A percentile compares a stretch with the other conserved stretches of the same genome.
These are phyloP conservation scores for Eurystomus glaucurus DNA, from an alignment of 2,797 vertebrate species.

Conservation along the genomic window DNA sequence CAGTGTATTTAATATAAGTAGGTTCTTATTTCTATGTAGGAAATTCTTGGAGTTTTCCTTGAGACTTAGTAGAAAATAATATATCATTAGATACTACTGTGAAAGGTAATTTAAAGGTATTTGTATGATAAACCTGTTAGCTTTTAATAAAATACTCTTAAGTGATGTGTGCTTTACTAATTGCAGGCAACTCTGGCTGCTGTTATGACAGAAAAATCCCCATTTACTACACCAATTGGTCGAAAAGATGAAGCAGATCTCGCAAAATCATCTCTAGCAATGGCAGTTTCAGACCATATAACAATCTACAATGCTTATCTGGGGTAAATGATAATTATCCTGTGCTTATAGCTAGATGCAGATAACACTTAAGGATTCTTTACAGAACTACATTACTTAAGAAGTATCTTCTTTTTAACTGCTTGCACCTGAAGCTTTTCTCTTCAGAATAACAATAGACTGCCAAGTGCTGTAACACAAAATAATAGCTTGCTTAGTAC, in stretches of 20 bases:
- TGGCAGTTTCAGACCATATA: slow-evolving; percentile 94
- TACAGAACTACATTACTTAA: background rate
- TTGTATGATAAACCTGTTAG: background rate
- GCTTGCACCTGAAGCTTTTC: background rate
- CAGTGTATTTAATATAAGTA: background rate
- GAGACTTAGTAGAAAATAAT: background rate
- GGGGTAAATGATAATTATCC: slow-evolving; percentile 83
- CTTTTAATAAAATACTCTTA: background rate
- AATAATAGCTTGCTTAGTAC: background rate
- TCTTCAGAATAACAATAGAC: background rate
- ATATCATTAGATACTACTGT: background rate
- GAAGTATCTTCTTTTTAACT: background rate
- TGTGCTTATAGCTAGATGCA: background rate
- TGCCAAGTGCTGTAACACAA: background rate
- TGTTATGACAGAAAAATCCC: slow-evolving; percentile 97
- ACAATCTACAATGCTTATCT: slow-evolving; percentile 95
- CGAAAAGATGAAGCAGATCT: slow-evolving; percentile 96
- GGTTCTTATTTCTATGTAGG: background rate
- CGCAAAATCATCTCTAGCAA: slow-evolving; percentile 90
- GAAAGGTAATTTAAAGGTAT: background rate
- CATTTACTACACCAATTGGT: slow-evolving; percentile 95
- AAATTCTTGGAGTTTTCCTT: background rate
- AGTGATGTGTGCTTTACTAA: background rate
- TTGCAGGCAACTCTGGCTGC: slow-evolving; percentile 94
- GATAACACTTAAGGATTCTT: background rate